phyloP scores from a whole-genome alignment of 2,797 vertebrate genomes.

The Botia almorhae region DNA sequence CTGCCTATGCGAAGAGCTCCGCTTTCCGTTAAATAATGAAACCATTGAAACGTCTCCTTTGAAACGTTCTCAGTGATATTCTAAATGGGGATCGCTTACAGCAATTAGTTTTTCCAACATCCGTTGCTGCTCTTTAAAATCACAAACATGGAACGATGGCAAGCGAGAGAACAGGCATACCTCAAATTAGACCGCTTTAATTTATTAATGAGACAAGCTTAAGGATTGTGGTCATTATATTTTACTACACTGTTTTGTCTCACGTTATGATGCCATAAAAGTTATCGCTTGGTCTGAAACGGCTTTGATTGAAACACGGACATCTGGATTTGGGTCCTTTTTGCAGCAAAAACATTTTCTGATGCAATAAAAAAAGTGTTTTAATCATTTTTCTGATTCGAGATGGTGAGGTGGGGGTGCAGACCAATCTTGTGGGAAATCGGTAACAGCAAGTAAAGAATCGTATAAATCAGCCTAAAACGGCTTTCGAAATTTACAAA shows the following conservation, averaged over 20 bases:
- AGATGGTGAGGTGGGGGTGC: not conserved
- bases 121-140: constrained; percentile 28
- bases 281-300: not conserved
- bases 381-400: not conserved
- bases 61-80: not conserved
- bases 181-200: constrained; percentile 25
- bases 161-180: constrained; percentile 1
- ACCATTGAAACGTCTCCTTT: not conserved
- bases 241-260: constrained; percentile 54
- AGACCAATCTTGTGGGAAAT: not conserved
- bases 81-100: not conserved
- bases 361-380: constrained; percentile 28
- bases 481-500: not conserved
- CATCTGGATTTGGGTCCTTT: constrained; percentile 50
- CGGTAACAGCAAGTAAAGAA: not conserved
- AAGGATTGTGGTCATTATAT: constrained; percentile 53
- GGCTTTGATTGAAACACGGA: constrained; percentile 31
- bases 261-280: constrained; percentile 47
- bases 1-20: not conserved
- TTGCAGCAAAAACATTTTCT: constrained; percentile 28
- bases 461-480: not conserved
- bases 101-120: constrained; percentile 11
- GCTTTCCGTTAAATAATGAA: not conserved
- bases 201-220: constrained; percentile 34
- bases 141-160: constrained; percentile 28